Evolutionary conservation across 2,797 vertebrate genomes (phyloP).

Genomic region (Amazona ochrocephala): DNA sequence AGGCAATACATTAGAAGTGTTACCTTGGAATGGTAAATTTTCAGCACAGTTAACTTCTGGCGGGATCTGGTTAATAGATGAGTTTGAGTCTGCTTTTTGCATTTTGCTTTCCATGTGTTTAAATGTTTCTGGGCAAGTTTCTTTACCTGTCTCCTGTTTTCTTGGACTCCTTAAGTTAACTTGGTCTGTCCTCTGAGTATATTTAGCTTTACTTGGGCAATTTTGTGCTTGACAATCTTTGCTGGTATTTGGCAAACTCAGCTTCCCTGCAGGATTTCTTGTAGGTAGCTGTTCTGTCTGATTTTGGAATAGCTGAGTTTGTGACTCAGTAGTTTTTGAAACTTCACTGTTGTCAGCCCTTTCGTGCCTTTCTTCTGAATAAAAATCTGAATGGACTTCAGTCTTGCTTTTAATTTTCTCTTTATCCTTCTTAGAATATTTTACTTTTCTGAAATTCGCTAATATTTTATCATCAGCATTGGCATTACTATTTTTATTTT

Average conservation of each 20-base stretch:
- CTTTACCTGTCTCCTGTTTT: constrained; percentile 23
- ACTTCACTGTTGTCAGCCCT: neutral
- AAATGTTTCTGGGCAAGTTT: neutral
- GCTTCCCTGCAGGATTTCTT: neutral
- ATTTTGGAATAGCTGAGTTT: constrained; percentile 4
- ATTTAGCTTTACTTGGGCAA: neutral
- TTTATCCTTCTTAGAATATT: constrained; percentile 60
- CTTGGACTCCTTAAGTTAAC: neutral
- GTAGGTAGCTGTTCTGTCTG: neutral
- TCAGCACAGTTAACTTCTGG: neutral
- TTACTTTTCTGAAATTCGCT: constrained; percentile 74
- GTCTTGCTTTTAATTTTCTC: constrained; percentile 54
- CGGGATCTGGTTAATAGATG: neutral
- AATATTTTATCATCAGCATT: constrained; percentile 32
- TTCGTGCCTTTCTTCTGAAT: neutral
- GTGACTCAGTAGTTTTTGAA: neutral
- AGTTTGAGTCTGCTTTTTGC: neutral
- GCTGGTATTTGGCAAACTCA: neutral
- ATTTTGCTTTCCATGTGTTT: neutral
- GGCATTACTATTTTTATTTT: constrained; percentile 28
- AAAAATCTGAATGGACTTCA: constrained; percentile 7
- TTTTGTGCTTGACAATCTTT: neutral
- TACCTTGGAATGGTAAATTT: neutral
- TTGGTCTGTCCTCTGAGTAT: constrained; percentile 7
- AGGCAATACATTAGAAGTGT: neutral